Evolutionary conservation across 2,113 vertebrate species (phyloP).

Genomic region (Plotosus lineatus): DNA sequence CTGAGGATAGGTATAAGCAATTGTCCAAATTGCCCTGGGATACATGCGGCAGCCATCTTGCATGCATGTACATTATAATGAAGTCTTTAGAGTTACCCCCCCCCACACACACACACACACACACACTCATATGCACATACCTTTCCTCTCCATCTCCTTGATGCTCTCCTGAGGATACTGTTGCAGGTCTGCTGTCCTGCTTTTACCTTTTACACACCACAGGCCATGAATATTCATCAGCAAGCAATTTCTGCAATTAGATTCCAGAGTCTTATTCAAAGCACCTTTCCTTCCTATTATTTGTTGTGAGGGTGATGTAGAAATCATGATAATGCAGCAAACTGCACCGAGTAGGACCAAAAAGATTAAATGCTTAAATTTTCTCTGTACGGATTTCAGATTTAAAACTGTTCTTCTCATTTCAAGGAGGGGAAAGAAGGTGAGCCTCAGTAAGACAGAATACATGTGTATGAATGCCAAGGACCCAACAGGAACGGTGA

Average conservation of each 20-base stretch:
- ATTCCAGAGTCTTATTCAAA: neutral
- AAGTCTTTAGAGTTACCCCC: neutral
- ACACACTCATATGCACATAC: neutral
- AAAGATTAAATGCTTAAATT: neutral
- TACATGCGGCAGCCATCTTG: neutral
- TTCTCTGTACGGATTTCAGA: too few relatives aligned
- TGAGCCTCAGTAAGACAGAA: too few relatives aligned
- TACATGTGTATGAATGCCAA: too few relatives aligned
- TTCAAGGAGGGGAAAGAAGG: too few relatives aligned
- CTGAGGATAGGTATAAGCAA: neutral
- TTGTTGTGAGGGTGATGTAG: neutral
- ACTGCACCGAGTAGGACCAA: neutral
- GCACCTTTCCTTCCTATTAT: neutral
- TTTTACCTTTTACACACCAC: slow-evolving; percentile 31
- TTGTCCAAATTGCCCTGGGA: neutral
- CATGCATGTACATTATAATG: neutral
- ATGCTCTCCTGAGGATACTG: slow-evolving; percentile 16
- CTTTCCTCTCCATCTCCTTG: slow-evolving; percentile 5
- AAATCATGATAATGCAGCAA: neutral
- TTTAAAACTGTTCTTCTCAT: neutral
- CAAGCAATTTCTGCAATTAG: neutral
- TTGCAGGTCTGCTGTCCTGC: slow-evolving; percentile 26
- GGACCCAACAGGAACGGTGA: too few relatives aligned
- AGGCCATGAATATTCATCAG: neutral
- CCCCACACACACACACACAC: slow-evolving; percentile 8